Evolutionary conservation across 2,888 invertebrate species (phyloP), one percentile per base, ranked within the genome.

Genomic region (Plemyria rubiginata): DNA sequence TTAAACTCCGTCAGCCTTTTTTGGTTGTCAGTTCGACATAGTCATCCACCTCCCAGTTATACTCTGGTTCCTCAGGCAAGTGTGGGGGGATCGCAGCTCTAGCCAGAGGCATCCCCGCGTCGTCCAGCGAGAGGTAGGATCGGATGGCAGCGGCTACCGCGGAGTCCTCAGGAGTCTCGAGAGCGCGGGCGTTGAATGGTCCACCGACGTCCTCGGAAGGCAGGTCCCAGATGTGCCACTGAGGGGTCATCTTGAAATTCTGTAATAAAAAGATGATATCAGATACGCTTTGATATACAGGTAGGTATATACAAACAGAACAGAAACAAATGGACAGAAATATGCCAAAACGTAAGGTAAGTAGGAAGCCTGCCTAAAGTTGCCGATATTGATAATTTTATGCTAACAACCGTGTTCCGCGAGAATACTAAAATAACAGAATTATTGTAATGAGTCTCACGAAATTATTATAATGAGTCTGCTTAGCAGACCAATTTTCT

Each of bases 11-110:
- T 50, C 41, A 46, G 36, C 60, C 51, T 12, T 60, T 61, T 43
- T 60, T 68, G 9, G 48, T 43, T n/a, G 59, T 53, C 28, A 71
- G 48, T 51, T 95, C 95, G 3, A 96, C 81, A 77, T 96, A 96
- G 84, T 96, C 96, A 16, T 94, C 82, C 43, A 94, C 95, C 76
- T 94, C 94, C 96, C 96, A 96, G 68, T 94, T 93, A 53, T 91
- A 85, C 65, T 94, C 94, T 0, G 90, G 86, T 51, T 94, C 93
- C 4, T 92, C 90, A 4, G 87, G 85, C n/a, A 91, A 78, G 40
- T 87, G 82, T 0, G 91, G 93, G 2, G 94, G 93, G 12, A 92
- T 81, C n/a, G 95, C 87, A 0, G 93, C 90, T 1, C 94, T 94
- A 52, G 94, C 85, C 52, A 96, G 74, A 0, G 96, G 96, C 49